Base-by-base conservation (phyloP, 2,797 vertebrate species). In the Gouania willdenowi region DNA sequence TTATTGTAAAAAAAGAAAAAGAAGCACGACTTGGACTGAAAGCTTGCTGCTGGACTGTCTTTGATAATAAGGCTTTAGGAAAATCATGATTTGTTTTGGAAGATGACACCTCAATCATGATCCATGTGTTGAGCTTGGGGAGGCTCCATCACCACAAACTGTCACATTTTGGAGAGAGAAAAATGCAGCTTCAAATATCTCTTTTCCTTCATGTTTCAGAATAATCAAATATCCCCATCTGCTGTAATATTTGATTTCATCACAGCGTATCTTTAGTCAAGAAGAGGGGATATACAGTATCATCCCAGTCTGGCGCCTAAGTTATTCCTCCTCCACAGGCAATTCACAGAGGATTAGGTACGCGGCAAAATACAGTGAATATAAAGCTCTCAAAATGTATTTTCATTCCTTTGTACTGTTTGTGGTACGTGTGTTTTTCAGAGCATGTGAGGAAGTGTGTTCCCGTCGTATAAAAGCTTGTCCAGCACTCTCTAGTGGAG, bases 211-310 rank as follows among this genome's bases (percentile, higher is more conserved):
- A 23, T 21, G 50, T 53, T 58, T 53, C 14, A 15, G 20, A 57
- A n/a, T 21, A 58, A 41, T 49, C 34, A 53, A 19, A 60, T 44
- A 31, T 15, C 45, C 34, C 17, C 40, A 44, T 69, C 50, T 46
- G 19, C 37, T 32, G 16, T 29, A 45, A 58, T 36, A 63, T 71
- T 35, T 47, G 31, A 59, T 71, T 75, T 71, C 49, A 73, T 75
- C 50, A 41, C 35, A 25, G 51, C 58, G 45, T 53, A 55, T 60
- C 42, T 54, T 62, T 31, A 54, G 43, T 48, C 36, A 42, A 60
- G 55, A 58, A 49, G 50, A 51, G 26, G 43, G 59, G 52, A 65
- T 57, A 52, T 59, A 35, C 54, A 52, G 42, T 57, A 52, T 75
- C 22, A 40, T 67, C 50, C 17, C 32, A 44, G 41, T 67, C 46